phyloP scores from a whole-genome alignment of 2,113 vertebrate species.

The Eurypyga helias region DNA sequence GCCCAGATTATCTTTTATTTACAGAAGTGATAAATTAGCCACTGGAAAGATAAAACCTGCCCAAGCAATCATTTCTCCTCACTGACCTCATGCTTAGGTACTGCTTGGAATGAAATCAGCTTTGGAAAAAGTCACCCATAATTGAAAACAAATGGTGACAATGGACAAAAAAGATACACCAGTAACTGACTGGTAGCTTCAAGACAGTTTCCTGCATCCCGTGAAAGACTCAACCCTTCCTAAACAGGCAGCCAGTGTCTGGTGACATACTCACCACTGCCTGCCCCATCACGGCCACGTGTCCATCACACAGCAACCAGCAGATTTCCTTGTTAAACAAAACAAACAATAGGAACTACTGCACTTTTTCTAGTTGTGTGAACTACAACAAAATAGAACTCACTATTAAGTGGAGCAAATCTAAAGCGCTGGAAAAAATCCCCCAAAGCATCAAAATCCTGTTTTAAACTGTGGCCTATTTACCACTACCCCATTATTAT shows the following conservation, averaged over 20 bases:
- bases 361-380: neutral
- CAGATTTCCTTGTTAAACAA: neutral
- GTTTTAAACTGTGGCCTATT: neutral
- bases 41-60: conserved; percentile 53
- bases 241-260: neutral
- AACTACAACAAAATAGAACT: neutral
- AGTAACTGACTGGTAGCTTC: neutral
- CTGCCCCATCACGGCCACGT: neutral
- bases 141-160: conserved; percentile 56
- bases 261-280: neutral
- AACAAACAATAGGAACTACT: neutral
- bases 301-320: neutral
- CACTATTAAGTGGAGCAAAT: neutral
- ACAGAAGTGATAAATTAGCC: conserved; percentile 52
- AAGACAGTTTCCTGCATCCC: neutral
- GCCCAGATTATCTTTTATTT: conserved; percentile 17
- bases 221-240: neutral
- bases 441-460: neutral
- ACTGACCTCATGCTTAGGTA: conserved; percentile 43
- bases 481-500: neutral
- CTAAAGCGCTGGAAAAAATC: neutral
- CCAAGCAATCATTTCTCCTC: conserved; percentile 22
- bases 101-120: conserved; percentile 12
- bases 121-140: conserved; percentile 24
- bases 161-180: neutral